A percentile compares a stretch with the other conserved stretches of the same genome.
These are phyloP conservation scores for Oligia strigilis DNA, from an alignment of 2,888 invertebrate genomes.

Conservation along the genomic window DNA sequence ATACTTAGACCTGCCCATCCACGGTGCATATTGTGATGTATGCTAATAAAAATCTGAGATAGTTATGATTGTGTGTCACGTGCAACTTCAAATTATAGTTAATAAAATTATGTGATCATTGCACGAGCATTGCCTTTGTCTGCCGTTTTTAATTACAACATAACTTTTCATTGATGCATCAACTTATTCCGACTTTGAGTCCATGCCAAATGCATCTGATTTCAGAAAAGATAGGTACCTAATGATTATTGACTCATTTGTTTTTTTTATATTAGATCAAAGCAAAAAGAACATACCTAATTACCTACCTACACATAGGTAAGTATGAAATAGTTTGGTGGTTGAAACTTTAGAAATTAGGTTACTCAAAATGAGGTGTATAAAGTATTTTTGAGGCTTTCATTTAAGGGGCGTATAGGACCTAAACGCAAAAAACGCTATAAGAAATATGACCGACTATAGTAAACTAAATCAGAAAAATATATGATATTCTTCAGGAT, in stretches of 20 bases:
- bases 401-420: neutral
- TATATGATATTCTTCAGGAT: too few relatives aligned
- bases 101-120: constrained; percentile 2
- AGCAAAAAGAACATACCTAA: neutral
- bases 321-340: neutral
- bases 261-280: neutral
- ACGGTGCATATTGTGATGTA: neutral
- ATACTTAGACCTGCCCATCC: neutral
- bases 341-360: neutral
- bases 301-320: neutral
- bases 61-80: neutral
- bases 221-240: neutral
- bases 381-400: neutral
- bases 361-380: neutral
- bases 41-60: neutral
- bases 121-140: constrained; percentile 12
- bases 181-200: neutral
- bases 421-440: too few relatives aligned
- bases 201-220: neutral
- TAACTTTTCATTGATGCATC: constrained; percentile 1
- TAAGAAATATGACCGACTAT: too few relatives aligned
- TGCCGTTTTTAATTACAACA: neutral
- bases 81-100: neutral
- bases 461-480: too few relatives aligned
- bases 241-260: neutral